Percentiles rank a stretch among this genome's conserved stretches.
Conservation (phyloP, 2,888 invertebrate genomes). For the Lithodes maja region DNA sequence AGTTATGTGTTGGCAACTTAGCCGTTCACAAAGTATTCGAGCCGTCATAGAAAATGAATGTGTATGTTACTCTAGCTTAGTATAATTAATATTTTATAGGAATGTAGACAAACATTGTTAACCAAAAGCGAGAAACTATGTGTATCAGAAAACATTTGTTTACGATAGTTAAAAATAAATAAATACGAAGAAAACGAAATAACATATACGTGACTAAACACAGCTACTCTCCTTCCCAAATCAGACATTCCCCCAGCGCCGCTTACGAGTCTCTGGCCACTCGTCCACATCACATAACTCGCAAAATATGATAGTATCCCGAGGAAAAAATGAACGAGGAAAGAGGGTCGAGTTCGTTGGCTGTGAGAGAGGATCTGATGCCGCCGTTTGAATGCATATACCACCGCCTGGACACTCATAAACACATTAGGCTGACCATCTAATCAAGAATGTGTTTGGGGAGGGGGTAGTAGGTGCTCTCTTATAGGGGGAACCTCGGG, state of each 20-base stretch:
- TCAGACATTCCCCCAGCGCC: conserved; percentile 5
- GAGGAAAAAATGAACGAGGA: conserved; percentile 22
- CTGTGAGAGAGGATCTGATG: conserved; percentile 28
- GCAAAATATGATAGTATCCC: not conserved
- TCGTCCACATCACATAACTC: not conserved
- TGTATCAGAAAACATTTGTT: too few relatives aligned
- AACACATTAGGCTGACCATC: conserved; percentile 58
- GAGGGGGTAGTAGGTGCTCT: not conserved
- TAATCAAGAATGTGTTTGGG: conserved; percentile 60
- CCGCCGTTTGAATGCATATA: conserved; percentile 55
- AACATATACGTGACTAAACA: too few relatives aligned
- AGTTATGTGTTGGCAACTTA: too few relatives aligned
- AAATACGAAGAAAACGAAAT: too few relatives aligned
- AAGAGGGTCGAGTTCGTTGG: not conserved
- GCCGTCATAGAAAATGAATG: too few relatives aligned
- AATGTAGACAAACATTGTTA: too few relatives aligned
- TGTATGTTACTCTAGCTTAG: too few relatives aligned
- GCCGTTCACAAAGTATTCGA: too few relatives aligned
- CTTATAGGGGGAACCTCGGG: not conserved
- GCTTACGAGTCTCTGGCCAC: not conserved
- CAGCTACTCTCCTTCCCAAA: not conserved
- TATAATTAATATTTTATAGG: too few relatives aligned
- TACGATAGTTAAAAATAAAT: too few relatives aligned
- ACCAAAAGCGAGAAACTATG: too few relatives aligned
- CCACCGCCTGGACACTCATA: conserved; percentile 43